Evolutionary conservation across 2,113 vertebrate species (phyloP), one percentile per base, ranked within the genome.

Genomic region (Pygoscelis antarcticus): DNA sequence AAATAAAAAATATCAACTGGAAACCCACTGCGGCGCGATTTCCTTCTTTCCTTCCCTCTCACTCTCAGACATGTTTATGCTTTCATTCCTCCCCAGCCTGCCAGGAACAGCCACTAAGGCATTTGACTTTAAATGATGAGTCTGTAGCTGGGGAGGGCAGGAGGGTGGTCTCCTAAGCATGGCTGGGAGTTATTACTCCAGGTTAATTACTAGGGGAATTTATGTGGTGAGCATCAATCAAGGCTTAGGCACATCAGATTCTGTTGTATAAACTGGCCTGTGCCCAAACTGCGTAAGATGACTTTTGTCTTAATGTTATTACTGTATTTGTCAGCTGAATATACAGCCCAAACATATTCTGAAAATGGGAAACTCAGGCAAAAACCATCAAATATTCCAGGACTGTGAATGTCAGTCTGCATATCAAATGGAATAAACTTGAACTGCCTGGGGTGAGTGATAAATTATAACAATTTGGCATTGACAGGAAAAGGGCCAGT

Each of bases 71-170:
- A 32, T 80, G 38, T 84, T 83, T 81, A 47, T 77, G 60, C 60
- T 66, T 93, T 90, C 46, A n/a, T 92, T 95, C n/a, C 22, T 80
- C 23, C 54, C 16, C 40, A 69, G 15, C 18, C 71, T 92, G 46
- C 54, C 71, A 80, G 84, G 54, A 91, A 22, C 42, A 96, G 60
- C 46, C 58, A 83, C 68, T 60, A 71, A 90, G 32, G 47, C 57
- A n/a, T 91, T 91, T 77, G 86, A 75, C 80, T 95, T 95, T 95
- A 95, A 95, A 94, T 97, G 87, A 94, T 91, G 91, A 81, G 42
- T 62, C 58, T 93, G 38, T 69, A 78, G 75, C 79, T 55, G 30
- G 26, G 16, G 60, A 95, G 87, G 84, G 87, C 93, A 96, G 80
- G 68, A 90, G 68, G 75, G 58, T 83, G 87, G 84, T 91, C 75